A percentile compares a stretch with the other conserved stretches of the same genome.
Conservation (phyloP, 2,113 vertebrate genomes). For the Chrysochloris asiatica region DNA sequence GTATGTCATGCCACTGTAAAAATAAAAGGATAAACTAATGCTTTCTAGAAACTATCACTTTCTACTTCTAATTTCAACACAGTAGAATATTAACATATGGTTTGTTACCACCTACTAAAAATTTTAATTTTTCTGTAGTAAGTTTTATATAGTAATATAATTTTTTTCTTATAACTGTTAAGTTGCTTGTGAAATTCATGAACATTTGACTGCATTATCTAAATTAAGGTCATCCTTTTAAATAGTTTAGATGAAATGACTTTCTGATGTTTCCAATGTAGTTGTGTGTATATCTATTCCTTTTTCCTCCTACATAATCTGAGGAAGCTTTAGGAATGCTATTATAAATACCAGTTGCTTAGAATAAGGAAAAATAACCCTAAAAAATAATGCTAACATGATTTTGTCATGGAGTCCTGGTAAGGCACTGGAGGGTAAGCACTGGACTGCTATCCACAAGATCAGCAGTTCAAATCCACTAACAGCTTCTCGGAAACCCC, state of each 20-base stretch:
- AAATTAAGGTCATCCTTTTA: not conserved
- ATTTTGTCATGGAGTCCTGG: too few relatives aligned
- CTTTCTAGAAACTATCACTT: constrained; percentile 39
- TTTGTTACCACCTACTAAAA: constrained; percentile 8
- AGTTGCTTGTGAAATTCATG: not conserved
- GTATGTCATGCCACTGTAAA: not conserved
- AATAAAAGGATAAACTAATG: not conserved
- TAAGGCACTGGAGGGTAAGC: too few relatives aligned
- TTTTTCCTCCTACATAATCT: not conserved
- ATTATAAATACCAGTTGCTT: not conserved
- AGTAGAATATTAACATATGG: not conserved
- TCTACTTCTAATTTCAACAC: not conserved
- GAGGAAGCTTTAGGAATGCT: constrained; percentile 35
- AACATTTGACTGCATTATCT: not conserved
- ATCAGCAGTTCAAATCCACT: too few relatives aligned
- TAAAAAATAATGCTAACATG: too few relatives aligned
- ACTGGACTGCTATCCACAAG: too few relatives aligned
- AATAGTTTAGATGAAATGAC: not conserved
- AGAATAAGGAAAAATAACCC: constrained; percentile 9
- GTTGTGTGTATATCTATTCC: not conserved
- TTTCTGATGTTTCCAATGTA: not conserved
- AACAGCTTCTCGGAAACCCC: too few relatives aligned
- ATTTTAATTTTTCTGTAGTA: not conserved
- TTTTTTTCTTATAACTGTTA: not conserved
- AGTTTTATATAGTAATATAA: not conserved